Evolutionary conservation across 2,797 vertebrate species (phyloP).

Genomic region (Scarus forsteni): DNA sequence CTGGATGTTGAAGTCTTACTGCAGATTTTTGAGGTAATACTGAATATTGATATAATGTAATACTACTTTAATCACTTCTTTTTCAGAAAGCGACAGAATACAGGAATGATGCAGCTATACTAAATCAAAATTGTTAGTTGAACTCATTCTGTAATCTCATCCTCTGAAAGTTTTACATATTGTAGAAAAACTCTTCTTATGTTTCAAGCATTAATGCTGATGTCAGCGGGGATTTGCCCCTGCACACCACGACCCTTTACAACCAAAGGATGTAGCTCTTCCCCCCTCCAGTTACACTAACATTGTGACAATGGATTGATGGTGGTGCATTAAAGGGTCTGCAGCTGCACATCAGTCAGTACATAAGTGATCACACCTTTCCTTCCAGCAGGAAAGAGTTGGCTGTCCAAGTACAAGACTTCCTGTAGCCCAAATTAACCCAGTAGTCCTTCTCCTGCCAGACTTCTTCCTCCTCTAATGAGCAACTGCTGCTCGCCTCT

Average conservation of each 20-base stretch:
- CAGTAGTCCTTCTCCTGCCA: conserved; percentile 67
- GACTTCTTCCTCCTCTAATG: conserved; percentile 70
- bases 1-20: no score
- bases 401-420: conserved; percentile 78
- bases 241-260: no score
- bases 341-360: conserved; percentile 66
- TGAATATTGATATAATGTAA: no score
- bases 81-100: no score
- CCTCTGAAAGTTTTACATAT: neutral
- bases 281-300: neutral
- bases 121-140: no score
- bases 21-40: no score
- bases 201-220: neutral
- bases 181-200: no score
- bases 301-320: conserved; percentile 6
- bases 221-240: no score
- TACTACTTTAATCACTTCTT: no score
- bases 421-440: conserved; percentile 75
- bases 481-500: conserved; percentile 35
- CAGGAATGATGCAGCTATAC: no score
- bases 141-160: no score
- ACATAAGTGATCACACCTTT: conserved; percentile 75
- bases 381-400: conserved; percentile 77
- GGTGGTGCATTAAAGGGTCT: conserved; percentile 31
- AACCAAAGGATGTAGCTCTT: neutral